Percentiles rank a stretch among this genome's conserved stretches.
phyloP scores from a whole-genome alignment of 2,888 invertebrate genomes.

The Ferdinandea cuprea region DNA sequence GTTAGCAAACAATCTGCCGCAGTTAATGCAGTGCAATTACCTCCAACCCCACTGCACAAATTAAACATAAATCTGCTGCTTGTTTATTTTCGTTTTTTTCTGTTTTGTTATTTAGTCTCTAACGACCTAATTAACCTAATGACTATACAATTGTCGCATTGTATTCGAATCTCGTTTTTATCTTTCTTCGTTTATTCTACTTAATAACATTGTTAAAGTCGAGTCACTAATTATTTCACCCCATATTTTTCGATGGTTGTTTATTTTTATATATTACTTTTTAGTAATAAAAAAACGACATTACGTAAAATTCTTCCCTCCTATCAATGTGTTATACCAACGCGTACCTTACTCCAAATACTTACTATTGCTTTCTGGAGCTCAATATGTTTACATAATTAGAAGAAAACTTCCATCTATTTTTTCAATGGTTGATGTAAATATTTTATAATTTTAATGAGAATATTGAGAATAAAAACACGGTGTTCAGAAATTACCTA shows the following conservation, averaged over 20 bases:
- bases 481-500: too few species aligned
- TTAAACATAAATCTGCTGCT: slow-evolving; percentile 36
- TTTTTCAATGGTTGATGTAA: too few species aligned
- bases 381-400: too few species aligned
- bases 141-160: slow-evolving; percentile 56
- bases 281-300: too few species aligned
- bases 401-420: too few species aligned
- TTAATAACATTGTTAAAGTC: slow-evolving; percentile 15
- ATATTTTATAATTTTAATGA: too few species aligned
- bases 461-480: too few species aligned
- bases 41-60: slow-evolving; percentile 38
- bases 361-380: too few species aligned
- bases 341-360: too few species aligned
- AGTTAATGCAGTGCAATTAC: slow-evolving; percentile 64
- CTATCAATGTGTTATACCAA: too few species aligned
- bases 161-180: slow-evolving; percentile 29
- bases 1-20: slow-evolving; percentile 48
- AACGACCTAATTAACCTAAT: slow-evolving; percentile 66
- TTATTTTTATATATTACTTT: background rate
- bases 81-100: slow-evolving; percentile 45
- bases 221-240: slow-evolving; percentile 17
- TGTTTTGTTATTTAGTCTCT: slow-evolving; percentile 45
- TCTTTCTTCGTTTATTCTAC: slow-evolving; percentile 33
- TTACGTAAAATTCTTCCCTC: too few species aligned
- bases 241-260: background rate